Conservation (phyloP, 2,888 invertebrate species). For the Ganaspis brasiliensis region DNA sequence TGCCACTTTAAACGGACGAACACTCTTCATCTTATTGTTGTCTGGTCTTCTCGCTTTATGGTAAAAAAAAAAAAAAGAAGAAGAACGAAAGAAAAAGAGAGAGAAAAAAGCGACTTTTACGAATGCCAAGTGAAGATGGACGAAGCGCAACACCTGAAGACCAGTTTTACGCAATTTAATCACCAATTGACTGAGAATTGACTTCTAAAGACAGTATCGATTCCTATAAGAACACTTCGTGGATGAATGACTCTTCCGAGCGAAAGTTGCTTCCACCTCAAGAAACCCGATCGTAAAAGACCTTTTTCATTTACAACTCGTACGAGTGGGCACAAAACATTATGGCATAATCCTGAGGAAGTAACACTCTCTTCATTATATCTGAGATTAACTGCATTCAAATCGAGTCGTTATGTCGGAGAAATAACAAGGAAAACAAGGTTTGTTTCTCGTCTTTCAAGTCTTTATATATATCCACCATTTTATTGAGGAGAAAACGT, state of each 20-base stretch:
- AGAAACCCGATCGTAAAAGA: slow-evolving; percentile 28
- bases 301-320: slow-evolving; percentile 23
- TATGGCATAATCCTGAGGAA: slow-evolving; percentile 16
- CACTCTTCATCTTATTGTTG: slow-evolving; percentile 76
- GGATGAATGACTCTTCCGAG: slow-evolving; percentile 41
- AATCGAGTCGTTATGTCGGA: slow-evolving; percentile 12
- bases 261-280: slow-evolving; percentile 40
- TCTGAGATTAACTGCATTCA: slow-evolving; percentile 34
- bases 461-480: not conserved
- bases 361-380: slow-evolving; percentile 30
- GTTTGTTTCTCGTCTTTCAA: not conserved
- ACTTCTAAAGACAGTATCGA: slow-evolving; percentile 41
- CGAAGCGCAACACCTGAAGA: slow-evolving; percentile 68
- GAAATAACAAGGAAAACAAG: slow-evolving; percentile 29
- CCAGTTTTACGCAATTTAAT: slow-evolving; percentile 48
- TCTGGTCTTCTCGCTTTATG: slow-evolving; percentile 75
- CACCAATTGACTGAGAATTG: slow-evolving; percentile 32
- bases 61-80: slow-evolving; percentile 60
- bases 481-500: not conserved
- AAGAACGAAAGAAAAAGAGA: slow-evolving; percentile 59
- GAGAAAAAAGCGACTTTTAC: slow-evolving; percentile 63
- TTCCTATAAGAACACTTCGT: slow-evolving; percentile 15
- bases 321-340: slow-evolving; percentile 4
- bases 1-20: slow-evolving; percentile 73
- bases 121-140: slow-evolving; percentile 75